phyloP scores from a whole-genome alignment of 2,888 invertebrate genomes.

The Doris montereyensis region DNA sequence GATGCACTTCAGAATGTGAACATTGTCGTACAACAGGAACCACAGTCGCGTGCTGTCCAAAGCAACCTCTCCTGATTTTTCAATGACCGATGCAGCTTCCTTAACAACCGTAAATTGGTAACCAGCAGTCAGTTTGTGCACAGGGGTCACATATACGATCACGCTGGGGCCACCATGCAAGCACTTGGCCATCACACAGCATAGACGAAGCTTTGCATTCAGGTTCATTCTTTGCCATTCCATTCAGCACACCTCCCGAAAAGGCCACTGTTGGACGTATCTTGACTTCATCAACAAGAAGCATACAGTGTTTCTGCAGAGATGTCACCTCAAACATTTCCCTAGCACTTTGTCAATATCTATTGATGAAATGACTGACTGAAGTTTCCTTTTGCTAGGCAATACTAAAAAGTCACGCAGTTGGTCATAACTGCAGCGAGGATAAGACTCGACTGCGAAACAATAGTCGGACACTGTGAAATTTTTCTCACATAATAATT shows the following conservation, averaged over 20 bases:
- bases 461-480: background rate
- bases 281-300: background rate
- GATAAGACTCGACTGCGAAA: background rate
- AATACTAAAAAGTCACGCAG: background rate
- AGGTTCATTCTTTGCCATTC: slow-evolving; percentile 14
- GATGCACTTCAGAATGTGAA: slow-evolving; percentile 6
- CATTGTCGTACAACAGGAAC: slow-evolving; percentile 7
- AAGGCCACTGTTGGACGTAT: slow-evolving; percentile 6
- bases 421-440: background rate
- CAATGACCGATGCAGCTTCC: background rate
- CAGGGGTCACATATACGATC: slow-evolving; percentile 5
- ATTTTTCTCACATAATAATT: background rate
- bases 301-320: background rate
- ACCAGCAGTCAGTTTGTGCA: slow-evolving; percentile 15
- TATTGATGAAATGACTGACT: background rate
- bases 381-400: background rate
- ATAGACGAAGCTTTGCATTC: background rate
- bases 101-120: slow-evolving; percentile 9
- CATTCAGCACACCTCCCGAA: background rate
- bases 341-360: background rate
- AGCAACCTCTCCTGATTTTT: slow-evolving; percentile 6
- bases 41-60: background rate
- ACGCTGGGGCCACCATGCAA: slow-evolving; percentile 25
- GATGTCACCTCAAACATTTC: no score
- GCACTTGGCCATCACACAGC: slow-evolving; percentile 17